Evolutionary conservation across 2,797 vertebrate species (phyloP).

Genomic region (Lepidocolaptes lacrymiger): DNA sequence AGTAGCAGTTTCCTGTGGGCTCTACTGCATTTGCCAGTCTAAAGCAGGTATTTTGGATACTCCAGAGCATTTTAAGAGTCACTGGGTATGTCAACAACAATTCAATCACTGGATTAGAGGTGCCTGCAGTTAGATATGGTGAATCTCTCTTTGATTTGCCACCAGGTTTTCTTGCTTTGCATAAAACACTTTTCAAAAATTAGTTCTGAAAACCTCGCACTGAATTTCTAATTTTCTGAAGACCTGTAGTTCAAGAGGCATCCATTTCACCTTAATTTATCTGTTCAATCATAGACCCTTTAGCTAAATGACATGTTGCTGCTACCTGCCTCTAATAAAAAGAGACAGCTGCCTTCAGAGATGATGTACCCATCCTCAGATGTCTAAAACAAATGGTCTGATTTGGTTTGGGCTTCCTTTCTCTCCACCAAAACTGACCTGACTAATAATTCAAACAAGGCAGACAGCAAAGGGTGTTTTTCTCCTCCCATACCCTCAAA

Average conservation of each 20-base stretch:
- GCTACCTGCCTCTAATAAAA: neutral
- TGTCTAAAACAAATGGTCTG: neutral
- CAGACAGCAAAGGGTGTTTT: neutral
- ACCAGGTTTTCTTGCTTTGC: neutral
- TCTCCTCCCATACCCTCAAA: neutral
- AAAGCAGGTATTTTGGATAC: neutral
- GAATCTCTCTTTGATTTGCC: neutral
- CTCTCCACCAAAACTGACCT: neutral
- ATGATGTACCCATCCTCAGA: neutral
- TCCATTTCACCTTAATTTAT: neutral
- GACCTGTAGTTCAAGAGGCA: neutral
- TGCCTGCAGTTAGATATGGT: neutral
- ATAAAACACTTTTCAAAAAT: neutral
- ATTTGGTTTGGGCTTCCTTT: neutral
- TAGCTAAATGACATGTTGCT: neutral
- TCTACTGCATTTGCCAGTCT: neutral
- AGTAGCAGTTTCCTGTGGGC: neutral
- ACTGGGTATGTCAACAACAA: neutral
- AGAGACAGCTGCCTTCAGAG: neutral
- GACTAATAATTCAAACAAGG: neutral
- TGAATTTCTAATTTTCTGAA: neutral
- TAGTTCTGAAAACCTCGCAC: neutral
- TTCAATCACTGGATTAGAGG: neutral
- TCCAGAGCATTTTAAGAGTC: neutral
- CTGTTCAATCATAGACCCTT: neutral